These are phyloP conservation scores for Leptothorax acervorum DNA, from an alignment of 2,888 invertebrate species.

Conservation along the genomic window DNA sequence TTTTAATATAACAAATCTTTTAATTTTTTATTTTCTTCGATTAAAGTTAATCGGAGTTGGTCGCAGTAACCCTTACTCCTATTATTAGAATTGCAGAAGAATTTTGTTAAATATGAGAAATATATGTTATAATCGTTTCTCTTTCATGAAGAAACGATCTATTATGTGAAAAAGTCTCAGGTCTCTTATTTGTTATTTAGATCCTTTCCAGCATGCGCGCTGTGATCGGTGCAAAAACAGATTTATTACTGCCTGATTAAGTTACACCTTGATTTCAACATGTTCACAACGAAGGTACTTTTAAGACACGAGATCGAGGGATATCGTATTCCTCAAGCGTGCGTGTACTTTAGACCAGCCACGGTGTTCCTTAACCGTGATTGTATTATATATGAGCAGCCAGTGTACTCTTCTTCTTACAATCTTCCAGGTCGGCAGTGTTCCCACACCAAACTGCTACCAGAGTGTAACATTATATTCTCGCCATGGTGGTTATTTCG, in stretches of 20 bases:
- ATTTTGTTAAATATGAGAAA: not conserved
- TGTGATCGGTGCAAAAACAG: conserved; percentile 30
- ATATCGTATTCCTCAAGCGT: conserved; percentile 74
- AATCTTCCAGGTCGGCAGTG: conserved; percentile 70
- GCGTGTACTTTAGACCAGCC: conserved; percentile 64
- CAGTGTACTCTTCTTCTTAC: conserved; percentile 67
- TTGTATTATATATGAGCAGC: conserved; percentile 75
- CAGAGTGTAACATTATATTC: conserved; percentile 81
- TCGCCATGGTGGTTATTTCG: conserved; percentile 74
- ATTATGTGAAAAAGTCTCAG: conserved; percentile 4
- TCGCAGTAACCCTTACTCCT: too few relatives aligned
- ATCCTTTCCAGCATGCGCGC: conserved; percentile 3
- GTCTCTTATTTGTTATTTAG: conserved; percentile 21
- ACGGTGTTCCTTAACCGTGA: conserved; percentile 71
- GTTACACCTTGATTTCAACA: conserved; percentile 54
- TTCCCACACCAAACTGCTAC: conserved; percentile 79
- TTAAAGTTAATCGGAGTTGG: too few relatives aligned
- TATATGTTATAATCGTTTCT: not conserved
- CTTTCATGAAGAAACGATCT: not conserved
- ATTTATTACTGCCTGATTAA: conserved; percentile 48
- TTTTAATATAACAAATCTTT: too few relatives aligned
- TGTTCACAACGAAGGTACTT: conserved; percentile 59
- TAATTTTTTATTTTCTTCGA: too few relatives aligned
- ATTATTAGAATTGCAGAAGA: not conserved
- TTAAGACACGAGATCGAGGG: conserved; percentile 63